A percentile compares a stretch with the other conserved stretches of the same genome.
Evolutionary conservation across 2,888 invertebrate genomes (phyloP).

Genomic region (Portevinia maculata): DNA sequence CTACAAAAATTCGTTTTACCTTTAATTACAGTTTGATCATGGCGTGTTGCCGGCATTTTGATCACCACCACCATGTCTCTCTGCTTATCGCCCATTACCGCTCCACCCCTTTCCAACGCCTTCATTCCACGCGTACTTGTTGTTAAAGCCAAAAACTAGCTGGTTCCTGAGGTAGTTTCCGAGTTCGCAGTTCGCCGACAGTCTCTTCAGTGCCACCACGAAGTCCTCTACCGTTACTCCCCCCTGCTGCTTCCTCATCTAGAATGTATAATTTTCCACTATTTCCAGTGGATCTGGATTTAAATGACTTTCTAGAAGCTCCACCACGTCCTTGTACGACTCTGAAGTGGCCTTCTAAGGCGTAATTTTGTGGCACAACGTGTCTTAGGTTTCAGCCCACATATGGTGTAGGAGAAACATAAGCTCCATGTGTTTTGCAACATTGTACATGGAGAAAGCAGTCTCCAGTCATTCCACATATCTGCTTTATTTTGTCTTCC

Average conservation of each 20-base stretch:
- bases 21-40: constrained; percentile 1
- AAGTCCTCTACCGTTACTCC: background rate
- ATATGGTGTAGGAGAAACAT: background rate
- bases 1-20: too few relatives aligned
- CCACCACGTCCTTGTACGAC: constrained; percentile 1
- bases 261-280: constrained; percentile 21
- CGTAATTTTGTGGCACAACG: background rate
- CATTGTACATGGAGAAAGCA: constrained; percentile 1
- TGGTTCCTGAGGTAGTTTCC: too few relatives aligned
- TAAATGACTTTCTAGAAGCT: constrained; percentile 2
- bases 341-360: background rate
- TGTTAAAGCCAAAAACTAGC: too few relatives aligned
- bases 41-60: too few relatives aligned
- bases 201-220: too few relatives aligned
- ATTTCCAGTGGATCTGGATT: background rate
- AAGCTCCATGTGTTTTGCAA: background rate
- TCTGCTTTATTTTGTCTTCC: constrained; percentile 1
- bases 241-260: constrained; percentile 10
- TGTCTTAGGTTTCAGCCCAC: background rate
- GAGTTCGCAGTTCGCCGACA: too few relatives aligned
- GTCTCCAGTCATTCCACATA: background rate
- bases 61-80: too few relatives aligned
- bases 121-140: too few relatives aligned
- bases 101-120: too few relatives aligned
- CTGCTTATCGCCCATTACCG: too few relatives aligned